Evolutionary conservation across 2,113 vertebrate species (phyloP).

Genomic region (Cryptomyrus ogoouensis): DNA sequence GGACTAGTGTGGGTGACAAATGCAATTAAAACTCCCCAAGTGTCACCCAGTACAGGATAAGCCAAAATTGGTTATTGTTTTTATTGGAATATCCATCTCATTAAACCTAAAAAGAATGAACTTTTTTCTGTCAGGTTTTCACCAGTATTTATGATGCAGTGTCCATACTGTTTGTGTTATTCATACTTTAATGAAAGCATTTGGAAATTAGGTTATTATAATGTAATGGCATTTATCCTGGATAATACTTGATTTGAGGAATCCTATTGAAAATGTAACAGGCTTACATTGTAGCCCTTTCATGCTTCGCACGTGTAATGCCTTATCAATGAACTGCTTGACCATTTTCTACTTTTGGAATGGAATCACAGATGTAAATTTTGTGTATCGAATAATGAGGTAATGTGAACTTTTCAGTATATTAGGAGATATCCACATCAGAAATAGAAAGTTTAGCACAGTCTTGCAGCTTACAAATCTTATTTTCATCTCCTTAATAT

Average conservation of each 20-base stretch:
- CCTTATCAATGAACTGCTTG: not conserved
- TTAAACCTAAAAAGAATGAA: not conserved
- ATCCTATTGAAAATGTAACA: slow-evolving; percentile 52
- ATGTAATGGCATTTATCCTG: slow-evolving; percentile 56
- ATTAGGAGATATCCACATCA: not conserved
- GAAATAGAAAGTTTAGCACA: not conserved
- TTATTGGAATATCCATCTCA: not conserved
- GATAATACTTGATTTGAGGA: slow-evolving; percentile 33
- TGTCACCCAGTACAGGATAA: not conserved
- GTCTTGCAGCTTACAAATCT: not conserved
- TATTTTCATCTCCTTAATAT: not conserved
- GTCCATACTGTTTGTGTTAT: not conserved
- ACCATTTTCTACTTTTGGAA: not conserved
- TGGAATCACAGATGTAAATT: not conserved
- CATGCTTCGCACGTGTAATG: not conserved
- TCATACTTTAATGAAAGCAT: slow-evolving; percentile 36
- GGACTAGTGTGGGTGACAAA: slow-evolving; percentile 33
- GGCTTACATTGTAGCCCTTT: not conserved
- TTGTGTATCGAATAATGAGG: not conserved
- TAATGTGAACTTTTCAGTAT: not conserved
- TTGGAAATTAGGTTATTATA: slow-evolving; percentile 49
- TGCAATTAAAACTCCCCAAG: not conserved
- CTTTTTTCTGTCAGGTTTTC: not conserved
- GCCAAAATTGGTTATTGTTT: not conserved
- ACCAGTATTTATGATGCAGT: not conserved